Evolutionary conservation across 2,113 vertebrate genomes (phyloP).

Genomic region (Petrocephalus zakoni): DNA sequence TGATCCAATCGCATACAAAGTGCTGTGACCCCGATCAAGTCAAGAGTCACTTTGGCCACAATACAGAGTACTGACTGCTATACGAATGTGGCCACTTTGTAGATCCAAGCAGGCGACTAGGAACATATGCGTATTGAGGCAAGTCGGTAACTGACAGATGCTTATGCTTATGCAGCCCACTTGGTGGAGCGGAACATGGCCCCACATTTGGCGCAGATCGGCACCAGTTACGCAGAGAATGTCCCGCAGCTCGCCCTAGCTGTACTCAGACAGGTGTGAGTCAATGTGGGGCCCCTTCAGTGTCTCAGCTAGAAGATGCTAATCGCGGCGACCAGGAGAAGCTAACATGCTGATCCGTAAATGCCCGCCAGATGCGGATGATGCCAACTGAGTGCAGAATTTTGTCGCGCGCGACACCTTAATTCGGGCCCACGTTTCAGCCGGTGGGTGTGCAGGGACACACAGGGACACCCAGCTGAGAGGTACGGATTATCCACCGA

Average conservation of each 20-base stretch:
- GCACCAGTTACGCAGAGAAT: neutral
- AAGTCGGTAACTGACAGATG: neutral
- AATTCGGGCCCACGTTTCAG: constrained; percentile 32
- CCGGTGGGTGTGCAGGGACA: constrained; percentile 14
- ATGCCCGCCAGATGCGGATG: constrained; percentile 27
- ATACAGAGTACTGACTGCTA: neutral
- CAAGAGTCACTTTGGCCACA: neutral
- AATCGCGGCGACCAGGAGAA: constrained; percentile 32
- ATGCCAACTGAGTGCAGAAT: constrained; percentile 31
- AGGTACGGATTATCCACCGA: constrained; percentile 28
- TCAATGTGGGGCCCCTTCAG: constrained; percentile 22
- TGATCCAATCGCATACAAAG: neutral
- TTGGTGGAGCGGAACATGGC: neutral
- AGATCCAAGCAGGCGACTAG: neutral
- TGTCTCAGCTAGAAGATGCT: constrained; percentile 29
- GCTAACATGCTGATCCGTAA: constrained; percentile 31
- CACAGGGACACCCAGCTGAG: constrained; percentile 10
- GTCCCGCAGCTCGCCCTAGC: neutral
- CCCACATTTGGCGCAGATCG: neutral
- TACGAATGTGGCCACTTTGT: neutral
- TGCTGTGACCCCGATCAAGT: neutral
- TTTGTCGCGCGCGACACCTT: constrained; percentile 25
- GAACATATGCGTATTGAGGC: neutral
- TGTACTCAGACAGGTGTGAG: constrained; percentile 16
- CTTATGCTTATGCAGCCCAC: neutral